phyloP scores from a whole-genome alignment of 2,888 invertebrate genomes.

The Cantharis nigra region DNA sequence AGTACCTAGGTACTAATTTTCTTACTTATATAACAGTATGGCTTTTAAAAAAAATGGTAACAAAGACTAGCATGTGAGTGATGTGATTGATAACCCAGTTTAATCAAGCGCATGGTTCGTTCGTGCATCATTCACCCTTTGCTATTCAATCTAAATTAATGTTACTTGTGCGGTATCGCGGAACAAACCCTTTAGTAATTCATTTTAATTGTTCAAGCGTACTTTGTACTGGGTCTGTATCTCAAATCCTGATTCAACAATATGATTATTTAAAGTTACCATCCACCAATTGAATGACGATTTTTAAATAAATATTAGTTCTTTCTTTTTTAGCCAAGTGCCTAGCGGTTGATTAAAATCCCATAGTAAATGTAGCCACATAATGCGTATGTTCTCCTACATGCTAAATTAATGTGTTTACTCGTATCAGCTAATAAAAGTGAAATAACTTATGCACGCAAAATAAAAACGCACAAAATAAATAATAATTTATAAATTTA shows the following conservation, averaged over 20 bases:
- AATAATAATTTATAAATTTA: neutral
- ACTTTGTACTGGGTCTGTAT: slow-evolving; percentile 39
- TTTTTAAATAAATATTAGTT: neutral
- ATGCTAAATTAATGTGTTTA: neutral
- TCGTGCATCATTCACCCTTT: slow-evolving; percentile 32
- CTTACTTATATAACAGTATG: neutral
- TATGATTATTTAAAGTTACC: slow-evolving; percentile 35
- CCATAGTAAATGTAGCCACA: neutral
- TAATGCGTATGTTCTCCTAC: neutral
- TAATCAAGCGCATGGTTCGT: slow-evolving; percentile 36
- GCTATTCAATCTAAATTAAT: slow-evolving; percentile 52
- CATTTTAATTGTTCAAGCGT: slow-evolving; percentile 48
- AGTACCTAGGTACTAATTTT: neutral
- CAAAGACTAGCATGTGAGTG: slow-evolving; percentile 37
- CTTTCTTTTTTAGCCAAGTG: neutral
- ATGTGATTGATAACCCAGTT: slow-evolving; percentile 44
- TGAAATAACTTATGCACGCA: neutral
- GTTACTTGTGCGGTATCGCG: slow-evolving; percentile 47
- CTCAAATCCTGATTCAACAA: slow-evolving; percentile 33
- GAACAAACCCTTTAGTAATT: slow-evolving; percentile 50
- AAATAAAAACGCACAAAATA: neutral
- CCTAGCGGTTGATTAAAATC: neutral
- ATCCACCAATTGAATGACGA: neutral
- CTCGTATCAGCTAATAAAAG: neutral
- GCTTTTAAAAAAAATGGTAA: slow-evolving; percentile 26